Evolutionary conservation across 2,113 vertebrate species (phyloP).

Genomic region (Sitta europaea): DNA sequence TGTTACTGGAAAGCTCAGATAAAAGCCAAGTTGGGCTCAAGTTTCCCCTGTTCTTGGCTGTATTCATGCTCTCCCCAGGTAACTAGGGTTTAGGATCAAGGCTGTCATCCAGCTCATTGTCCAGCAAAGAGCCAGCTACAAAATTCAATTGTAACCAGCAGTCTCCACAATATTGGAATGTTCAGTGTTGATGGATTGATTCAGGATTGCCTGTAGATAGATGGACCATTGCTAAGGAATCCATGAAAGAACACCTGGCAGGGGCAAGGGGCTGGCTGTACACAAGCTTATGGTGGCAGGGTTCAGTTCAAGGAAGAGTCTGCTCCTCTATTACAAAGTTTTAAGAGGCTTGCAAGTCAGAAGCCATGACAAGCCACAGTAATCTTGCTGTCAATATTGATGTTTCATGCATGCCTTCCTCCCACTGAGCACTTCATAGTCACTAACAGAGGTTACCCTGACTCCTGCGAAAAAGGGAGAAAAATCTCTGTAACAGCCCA

Average conservation of each 20-base stretch:
- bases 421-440: background rate
- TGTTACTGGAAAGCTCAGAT: background rate
- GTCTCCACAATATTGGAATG: background rate
- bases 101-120: background rate
- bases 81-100: background rate
- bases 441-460: background rate
- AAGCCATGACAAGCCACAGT: background rate
- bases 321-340: background rate
- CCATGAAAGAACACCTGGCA: background rate
- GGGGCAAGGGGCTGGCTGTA: background rate
- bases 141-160: background rate
- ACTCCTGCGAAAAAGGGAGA: background rate
- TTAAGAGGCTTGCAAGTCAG: slow-evolving; percentile 9
- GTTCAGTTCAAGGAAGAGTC: background rate
- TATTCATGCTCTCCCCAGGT: background rate
- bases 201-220: background rate
- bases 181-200: background rate
- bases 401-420: slow-evolving; percentile 14
- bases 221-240: background rate
- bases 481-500: slow-evolving; percentile 11
- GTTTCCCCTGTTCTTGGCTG: background rate
- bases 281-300: background rate
- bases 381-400: slow-evolving; percentile 30
- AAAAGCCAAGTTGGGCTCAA: background rate
- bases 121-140: background rate